A percentile compares a stretch with the other conserved stretches of the same genome.
phyloP scores from a whole-genome alignment of 1,140 invertebrate species.

The Anoplolepis gracilipes region DNA sequence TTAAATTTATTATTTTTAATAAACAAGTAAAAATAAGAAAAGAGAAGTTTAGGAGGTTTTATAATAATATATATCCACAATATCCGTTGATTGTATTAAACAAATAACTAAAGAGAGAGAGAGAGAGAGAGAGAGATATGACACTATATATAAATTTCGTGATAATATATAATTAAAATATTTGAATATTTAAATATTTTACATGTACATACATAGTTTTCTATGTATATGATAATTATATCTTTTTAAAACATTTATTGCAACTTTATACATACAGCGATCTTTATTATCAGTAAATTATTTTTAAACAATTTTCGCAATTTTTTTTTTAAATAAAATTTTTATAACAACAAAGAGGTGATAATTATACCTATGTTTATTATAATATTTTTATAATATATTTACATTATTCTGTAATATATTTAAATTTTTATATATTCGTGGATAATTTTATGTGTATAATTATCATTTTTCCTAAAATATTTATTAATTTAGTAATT shows the following conservation, averaged over 20 bases:
- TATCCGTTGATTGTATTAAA: too few relatives aligned
- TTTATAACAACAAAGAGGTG: not conserved
- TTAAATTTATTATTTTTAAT: slow-evolving; percentile 1
- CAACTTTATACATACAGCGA: not conserved
- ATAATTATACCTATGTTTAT: too few relatives aligned
- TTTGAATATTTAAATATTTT: not conserved
- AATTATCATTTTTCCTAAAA: not conserved
- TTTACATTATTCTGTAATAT: not conserved
- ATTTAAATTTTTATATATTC: not conserved
- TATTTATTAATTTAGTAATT: not conserved
- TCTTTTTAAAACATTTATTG: not conserved
- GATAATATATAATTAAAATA: slow-evolving; percentile 14
- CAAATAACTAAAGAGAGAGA: too few relatives aligned
- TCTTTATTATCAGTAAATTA: slow-evolving; percentile 1
- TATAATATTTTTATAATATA: not conserved
- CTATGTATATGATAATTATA: not conserved
- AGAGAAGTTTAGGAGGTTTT: not conserved
- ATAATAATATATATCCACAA: too few relatives aligned
- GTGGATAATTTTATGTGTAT: not conserved
- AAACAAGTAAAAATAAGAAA: not conserved
- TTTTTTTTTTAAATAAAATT: slow-evolving; percentile 19
- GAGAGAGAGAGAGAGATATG: too few relatives aligned
- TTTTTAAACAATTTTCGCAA: slow-evolving; percentile 7
- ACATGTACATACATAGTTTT: not conserved
- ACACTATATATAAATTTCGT: not conserved